phyloP scores from a whole-genome alignment of 2,888 invertebrate genomes.

The Cecidostiba fungosa region DNA sequence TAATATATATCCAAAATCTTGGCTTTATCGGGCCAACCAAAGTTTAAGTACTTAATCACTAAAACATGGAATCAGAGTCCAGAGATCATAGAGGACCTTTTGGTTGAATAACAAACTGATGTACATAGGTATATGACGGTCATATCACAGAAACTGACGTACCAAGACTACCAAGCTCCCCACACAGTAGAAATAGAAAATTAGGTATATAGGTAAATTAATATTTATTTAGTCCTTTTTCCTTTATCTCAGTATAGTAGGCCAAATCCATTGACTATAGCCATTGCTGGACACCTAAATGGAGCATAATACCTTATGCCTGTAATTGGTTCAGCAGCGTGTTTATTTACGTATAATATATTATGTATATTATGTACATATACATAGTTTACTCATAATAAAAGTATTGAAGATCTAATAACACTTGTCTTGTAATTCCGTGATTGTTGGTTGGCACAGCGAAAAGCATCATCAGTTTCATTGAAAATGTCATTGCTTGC shows the following conservation, averaged over 20 bases:
- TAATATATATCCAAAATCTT: too few relatives aligned
- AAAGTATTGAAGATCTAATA: background rate
- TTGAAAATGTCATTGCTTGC: constrained; percentile 43
- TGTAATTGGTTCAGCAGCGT: background rate
- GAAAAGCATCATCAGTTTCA: background rate
- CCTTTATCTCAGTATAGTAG: too few relatives aligned
- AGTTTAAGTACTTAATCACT: too few relatives aligned
- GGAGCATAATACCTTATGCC: background rate
- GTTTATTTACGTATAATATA: background rate
- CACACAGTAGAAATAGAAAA: too few relatives aligned
- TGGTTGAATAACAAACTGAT: background rate
- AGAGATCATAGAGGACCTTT: background rate
- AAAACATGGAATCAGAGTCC: too few relatives aligned
- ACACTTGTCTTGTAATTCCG: constrained; percentile 8
- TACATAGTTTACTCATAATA: background rate
- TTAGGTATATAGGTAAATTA: too few relatives aligned
- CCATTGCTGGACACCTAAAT: background rate
- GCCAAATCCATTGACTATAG: too few relatives aligned
- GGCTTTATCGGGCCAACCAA: too few relatives aligned
- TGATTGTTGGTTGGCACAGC: background rate
- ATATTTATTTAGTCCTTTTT: too few relatives aligned
- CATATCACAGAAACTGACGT: background rate
- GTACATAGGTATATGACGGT: too few relatives aligned
- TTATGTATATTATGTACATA: background rate
- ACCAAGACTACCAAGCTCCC: too few relatives aligned